Percentiles rank a stretch among this genome's conserved stretches.
Conservation (phyloP, 2,113 vertebrate species). For the Puffinus mauretanicus region DNA sequence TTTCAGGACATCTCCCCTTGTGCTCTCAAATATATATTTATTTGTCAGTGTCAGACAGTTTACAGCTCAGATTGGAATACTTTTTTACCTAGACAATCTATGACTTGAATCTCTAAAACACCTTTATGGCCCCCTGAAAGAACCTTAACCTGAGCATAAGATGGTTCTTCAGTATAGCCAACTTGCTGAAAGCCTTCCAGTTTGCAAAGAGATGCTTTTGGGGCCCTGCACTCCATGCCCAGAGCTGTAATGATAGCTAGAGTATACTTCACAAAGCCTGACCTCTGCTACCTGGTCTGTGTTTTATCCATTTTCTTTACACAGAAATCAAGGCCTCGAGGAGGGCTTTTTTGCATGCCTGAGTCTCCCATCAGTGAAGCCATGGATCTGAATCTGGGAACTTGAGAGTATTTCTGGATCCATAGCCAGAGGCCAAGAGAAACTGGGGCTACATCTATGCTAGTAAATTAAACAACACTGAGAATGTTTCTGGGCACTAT, state of each 20-base stretch:
- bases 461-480: neutral
- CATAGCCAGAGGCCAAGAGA: neutral
- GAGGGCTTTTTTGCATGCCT: neutral
- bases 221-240: neutral
- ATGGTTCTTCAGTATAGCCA: neutral
- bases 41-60: neutral
- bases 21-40: neutral
- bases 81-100: neutral
- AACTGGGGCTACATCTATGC: neutral
- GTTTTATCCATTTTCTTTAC: neutral
- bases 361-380: neutral
- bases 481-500: neutral
- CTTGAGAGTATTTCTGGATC: neutral
- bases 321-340: neutral
- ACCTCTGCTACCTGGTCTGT: neutral
- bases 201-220: neutral
- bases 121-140: neutral
- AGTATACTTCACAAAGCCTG: neutral
- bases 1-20: neutral
- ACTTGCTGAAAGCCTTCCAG: neutral
- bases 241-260: neutral
- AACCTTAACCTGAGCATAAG: neutral
- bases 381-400: neutral
- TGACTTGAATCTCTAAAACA: neutral
- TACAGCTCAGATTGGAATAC: neutral